phyloP scores from a whole-genome alignment of 2,888 invertebrate genomes.

The Noctuana brunneofusca region DNA sequence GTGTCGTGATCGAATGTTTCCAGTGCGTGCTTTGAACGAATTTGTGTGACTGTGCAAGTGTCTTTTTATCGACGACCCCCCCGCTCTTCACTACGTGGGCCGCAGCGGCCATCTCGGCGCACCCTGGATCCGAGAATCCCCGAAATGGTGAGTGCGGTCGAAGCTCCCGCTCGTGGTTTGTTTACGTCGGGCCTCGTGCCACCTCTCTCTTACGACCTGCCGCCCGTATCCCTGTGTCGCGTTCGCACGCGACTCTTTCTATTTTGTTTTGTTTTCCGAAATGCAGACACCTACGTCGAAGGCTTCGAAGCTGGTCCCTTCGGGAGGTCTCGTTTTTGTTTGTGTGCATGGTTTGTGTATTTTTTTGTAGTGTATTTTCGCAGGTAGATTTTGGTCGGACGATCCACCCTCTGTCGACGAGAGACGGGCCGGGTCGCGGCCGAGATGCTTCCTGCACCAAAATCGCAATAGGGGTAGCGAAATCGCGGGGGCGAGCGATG shows the following conservation, averaged over 20 bases:
- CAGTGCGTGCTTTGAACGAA: slow-evolving; percentile 65
- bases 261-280: slow-evolving; percentile 82
- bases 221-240: slow-evolving; percentile 76
- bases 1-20: slow-evolving; percentile 65
- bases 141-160: slow-evolving; percentile 82
- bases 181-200: slow-evolving; percentile 78
- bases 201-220: slow-evolving; percentile 77
- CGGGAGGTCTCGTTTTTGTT: slow-evolving; percentile 74
- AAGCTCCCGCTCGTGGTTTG: slow-evolving; percentile 78
- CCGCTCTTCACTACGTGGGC: slow-evolving; percentile 77
- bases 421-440: slow-evolving; percentile 42
- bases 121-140: slow-evolving; percentile 66
- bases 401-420: slow-evolving; percentile 47
- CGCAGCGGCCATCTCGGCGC: slow-evolving; percentile 59
- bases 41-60: slow-evolving; percentile 70
- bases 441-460: slow-evolving; percentile 39
- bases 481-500: slow-evolving; percentile 58
- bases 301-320: slow-evolving; percentile 66
- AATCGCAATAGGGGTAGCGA: slow-evolving; percentile 48
- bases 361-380: slow-evolving; percentile 74
- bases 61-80: slow-evolving; percentile 63
- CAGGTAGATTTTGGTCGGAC: slow-evolving; percentile 69
- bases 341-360: slow-evolving; percentile 65
- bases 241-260: slow-evolving; percentile 77
- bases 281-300: slow-evolving; percentile 78